Base-by-base conservation (phyloP, 1,140 invertebrate species). In the Temnothorax nylanderi region DNA sequence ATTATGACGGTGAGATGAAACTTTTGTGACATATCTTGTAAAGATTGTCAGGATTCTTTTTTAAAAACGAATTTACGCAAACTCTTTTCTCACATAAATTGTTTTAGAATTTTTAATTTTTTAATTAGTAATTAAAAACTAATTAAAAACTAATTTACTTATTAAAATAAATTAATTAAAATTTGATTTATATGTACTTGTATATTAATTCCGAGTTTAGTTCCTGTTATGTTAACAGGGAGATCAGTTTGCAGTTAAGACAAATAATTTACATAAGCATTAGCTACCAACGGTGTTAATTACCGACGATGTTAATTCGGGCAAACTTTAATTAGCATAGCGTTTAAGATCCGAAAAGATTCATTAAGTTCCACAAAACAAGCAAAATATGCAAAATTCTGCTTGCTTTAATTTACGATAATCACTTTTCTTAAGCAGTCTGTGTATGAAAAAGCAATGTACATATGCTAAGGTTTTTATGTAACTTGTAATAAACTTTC, bases 201-300 rank as follows among this genome's bases (percentile, higher is more conserved):
- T 80, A 37, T 37, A 69, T 80, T 54, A 80, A 80, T 13, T 51
- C 4, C n/a, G n/a, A 58, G 11, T 75, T 75, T 58, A 37, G 18
- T 75, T 21, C 2, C 26, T 26, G 16, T 77, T 64, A 77, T 41
- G 41, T 77, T 62, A 77, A 64, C 26, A 77, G 13, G 26, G 18
- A 64, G 76, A 65, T 78, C 32, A 65, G 2, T 64, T 65, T n/a
- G 44, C 7, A 65, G 44, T 78, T 78, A 78, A 65, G 18, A 78
- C 37, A 67, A 67, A 80, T 80, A 80, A 78, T 65, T 65, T 80
- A 80, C 44, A 80, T 51, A 80, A 51, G n/a, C 13, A 67, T 37
- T 67, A 78, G 44, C 58, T 65, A 65, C 37, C 37, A 21, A 44
- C 60, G 32, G 44, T 67, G 44, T 67, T 80, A 67, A 80, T 80